phyloP scores from a whole-genome alignment of 1,140 invertebrate species.

The Parapsyche elsis region DNA sequence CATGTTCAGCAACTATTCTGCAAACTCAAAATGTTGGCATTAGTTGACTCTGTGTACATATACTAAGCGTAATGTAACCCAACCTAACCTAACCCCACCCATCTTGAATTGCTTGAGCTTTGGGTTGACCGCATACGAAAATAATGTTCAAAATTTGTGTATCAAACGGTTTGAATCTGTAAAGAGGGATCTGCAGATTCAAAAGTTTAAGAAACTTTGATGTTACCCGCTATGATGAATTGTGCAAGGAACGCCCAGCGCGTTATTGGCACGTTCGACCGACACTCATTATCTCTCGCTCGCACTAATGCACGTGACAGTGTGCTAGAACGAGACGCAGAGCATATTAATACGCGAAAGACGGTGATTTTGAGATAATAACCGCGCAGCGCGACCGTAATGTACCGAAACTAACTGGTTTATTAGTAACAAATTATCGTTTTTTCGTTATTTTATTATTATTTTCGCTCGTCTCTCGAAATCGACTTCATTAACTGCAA shows the following conservation, averaged over 20 bases:
- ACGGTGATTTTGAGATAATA: constrained; percentile 52
- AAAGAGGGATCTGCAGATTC: not conserved
- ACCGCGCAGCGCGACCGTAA: constrained; percentile 41
- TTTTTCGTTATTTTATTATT: constrained; percentile 38
- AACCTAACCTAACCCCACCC: too few relatives aligned
- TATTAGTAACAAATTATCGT: constrained; percentile 49
- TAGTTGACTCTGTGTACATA: too few relatives aligned
- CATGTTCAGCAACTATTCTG: too few relatives aligned
- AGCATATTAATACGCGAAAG: constrained; percentile 48
- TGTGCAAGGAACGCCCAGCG: constrained; percentile 51
- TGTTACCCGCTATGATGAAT: constrained; percentile 49
- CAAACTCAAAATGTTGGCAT: too few relatives aligned
- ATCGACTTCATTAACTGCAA: constrained; percentile 34
- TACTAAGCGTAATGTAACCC: too few relatives aligned
- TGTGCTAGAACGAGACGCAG: constrained; percentile 32
- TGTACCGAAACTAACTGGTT: constrained; percentile 54
- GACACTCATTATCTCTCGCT: constrained; percentile 22
- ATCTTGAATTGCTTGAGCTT: too few relatives aligned
- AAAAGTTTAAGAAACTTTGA: constrained; percentile 17
- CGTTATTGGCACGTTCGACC: constrained; percentile 51
- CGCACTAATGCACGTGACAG: not conserved
- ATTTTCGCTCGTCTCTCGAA: not conserved
- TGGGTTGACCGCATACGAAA: too few relatives aligned
- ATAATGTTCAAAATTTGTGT: too few relatives aligned
- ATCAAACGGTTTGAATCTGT: too few relatives aligned